Percentiles rank a stretch among this genome's conserved stretches.
phyloP scores from a whole-genome alignment of 2,888 invertebrate species.

The Noctua janthe region DNA sequence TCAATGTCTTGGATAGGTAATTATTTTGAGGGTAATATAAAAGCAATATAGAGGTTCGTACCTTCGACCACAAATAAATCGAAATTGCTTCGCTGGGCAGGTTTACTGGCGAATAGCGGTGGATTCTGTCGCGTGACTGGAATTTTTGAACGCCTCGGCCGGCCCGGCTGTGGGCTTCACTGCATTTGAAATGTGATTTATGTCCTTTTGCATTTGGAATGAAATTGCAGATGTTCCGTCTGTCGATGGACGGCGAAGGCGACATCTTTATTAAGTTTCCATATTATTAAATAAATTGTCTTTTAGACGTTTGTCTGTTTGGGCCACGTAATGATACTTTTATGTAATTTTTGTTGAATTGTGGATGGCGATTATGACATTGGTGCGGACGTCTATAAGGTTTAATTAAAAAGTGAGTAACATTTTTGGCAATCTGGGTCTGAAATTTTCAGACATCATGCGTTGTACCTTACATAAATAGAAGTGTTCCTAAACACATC shows the following conservation, averaged over 20 bases:
- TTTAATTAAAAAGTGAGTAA: neutral
- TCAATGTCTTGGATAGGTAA: conserved; percentile 62
- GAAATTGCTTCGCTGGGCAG: conserved; percentile 76
- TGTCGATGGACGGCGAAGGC: conserved; percentile 46
- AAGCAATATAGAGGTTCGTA: conserved; percentile 70
- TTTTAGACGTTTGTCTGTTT: conserved; percentile 51
- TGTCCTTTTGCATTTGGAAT: conserved; percentile 78
- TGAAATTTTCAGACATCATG: neutral
- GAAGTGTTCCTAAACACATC: neutral
- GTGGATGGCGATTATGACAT: neutral
- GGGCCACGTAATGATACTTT: conserved; percentile 24
- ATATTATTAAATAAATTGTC: conserved; percentile 54
- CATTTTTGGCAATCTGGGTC: neutral
- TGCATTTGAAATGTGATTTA: conserved; percentile 85
- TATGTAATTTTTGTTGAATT: neutral
- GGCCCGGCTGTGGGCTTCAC: conserved; percentile 71
- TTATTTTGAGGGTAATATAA: conserved; percentile 73
- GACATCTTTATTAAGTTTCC: conserved; percentile 65
- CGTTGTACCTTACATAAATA: neutral
- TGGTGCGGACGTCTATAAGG: neutral
- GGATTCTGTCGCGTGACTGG: conserved; percentile 82
- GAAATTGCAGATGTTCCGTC: conserved; percentile 80
- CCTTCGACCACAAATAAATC: conserved; percentile 79
- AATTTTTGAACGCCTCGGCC: conserved; percentile 79
- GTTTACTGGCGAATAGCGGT: conserved; percentile 78